Conservation (phyloP, 2,888 invertebrate species). For the Cantharis nigra region DNA sequence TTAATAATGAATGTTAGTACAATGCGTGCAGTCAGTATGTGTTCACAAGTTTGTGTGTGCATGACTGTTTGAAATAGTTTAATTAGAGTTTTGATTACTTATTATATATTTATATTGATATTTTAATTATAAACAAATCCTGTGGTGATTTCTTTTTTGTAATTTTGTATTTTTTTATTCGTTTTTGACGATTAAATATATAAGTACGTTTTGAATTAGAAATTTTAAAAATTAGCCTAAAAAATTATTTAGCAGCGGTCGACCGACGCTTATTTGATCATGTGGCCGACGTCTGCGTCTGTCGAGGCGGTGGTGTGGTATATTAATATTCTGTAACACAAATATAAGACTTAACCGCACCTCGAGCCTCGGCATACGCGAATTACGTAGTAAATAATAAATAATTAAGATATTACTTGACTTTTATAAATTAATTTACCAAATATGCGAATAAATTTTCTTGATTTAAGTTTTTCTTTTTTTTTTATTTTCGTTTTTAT, state of each 20-base stretch:
- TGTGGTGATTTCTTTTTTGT: conserved; percentile 50
- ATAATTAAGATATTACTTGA: conserved; percentile 45
- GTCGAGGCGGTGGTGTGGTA: conserved; percentile 22
- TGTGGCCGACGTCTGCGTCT: conserved; percentile 21
- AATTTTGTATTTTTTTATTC: conserved; percentile 51
- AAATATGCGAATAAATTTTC: conserved; percentile 59
- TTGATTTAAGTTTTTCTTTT: conserved; percentile 53
- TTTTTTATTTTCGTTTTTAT: conserved; percentile 45
- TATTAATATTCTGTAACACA: conserved; percentile 23
- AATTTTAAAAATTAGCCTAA: conserved; percentile 55
- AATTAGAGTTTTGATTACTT: conserved; percentile 55
- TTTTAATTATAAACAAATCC: conserved; percentile 52
- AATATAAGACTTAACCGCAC: conserved; percentile 49
- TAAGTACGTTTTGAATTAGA: conserved; percentile 57
- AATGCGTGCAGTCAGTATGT: conserved; percentile 44
- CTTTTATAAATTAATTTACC: conserved; percentile 57
- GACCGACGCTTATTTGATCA: conserved; percentile 27
- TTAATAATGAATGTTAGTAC: conserved; percentile 59
- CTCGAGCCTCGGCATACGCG: conserved; percentile 42
- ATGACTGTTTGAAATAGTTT: conserved; percentile 57
- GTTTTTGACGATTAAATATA: conserved; percentile 56
- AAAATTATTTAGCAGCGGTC: conserved; percentile 42
- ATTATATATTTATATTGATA: conserved; percentile 56
- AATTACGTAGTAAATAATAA: conserved; percentile 48
- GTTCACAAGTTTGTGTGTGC: conserved; percentile 50